A percentile compares a stretch with the other conserved stretches of the same genome.
Evolutionary conservation across 2,113 vertebrate species (phyloP).

Genomic region (Microcebus murinus): DNA sequence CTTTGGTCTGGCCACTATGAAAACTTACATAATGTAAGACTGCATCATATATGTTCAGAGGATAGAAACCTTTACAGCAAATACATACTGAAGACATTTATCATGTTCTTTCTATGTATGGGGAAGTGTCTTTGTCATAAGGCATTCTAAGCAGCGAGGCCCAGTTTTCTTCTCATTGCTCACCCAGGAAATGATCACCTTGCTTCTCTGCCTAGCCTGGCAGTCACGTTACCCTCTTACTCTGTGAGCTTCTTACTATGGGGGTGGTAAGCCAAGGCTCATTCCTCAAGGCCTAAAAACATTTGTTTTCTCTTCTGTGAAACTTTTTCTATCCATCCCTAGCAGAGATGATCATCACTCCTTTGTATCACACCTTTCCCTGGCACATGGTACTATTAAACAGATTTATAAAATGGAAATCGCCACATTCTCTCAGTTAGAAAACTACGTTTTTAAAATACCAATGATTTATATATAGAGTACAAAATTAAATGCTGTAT

Average conservation of each 20-base stretch:
- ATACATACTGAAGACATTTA: neutral
- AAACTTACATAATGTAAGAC: neutral
- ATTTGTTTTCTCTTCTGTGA: neutral
- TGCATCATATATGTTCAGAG: neutral
- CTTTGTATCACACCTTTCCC: neutral
- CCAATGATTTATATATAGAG: neutral
- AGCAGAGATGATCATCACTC: neutral
- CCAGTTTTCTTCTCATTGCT: neutral
- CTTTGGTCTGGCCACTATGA: neutral
- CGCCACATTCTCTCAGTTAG: neutral
- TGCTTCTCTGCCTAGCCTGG: neutral
- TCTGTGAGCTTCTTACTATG: neutral
- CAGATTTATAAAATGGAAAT: neutral
- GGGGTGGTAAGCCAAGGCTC: neutral
- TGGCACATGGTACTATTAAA: neutral
- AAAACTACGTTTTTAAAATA: neutral
- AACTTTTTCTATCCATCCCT: neutral
- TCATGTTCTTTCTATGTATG: neutral
- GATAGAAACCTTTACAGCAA: neutral
- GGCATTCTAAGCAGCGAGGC: neutral
- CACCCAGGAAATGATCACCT: neutral
- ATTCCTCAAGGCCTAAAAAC: neutral
- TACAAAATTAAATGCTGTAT: slow-evolving; percentile 39
- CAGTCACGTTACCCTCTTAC: neutral
- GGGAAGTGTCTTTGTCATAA: neutral